Evolutionary conservation across 1,140 invertebrate genomes (phyloP).

Genomic region (Hesperophylax magnus): DNA sequence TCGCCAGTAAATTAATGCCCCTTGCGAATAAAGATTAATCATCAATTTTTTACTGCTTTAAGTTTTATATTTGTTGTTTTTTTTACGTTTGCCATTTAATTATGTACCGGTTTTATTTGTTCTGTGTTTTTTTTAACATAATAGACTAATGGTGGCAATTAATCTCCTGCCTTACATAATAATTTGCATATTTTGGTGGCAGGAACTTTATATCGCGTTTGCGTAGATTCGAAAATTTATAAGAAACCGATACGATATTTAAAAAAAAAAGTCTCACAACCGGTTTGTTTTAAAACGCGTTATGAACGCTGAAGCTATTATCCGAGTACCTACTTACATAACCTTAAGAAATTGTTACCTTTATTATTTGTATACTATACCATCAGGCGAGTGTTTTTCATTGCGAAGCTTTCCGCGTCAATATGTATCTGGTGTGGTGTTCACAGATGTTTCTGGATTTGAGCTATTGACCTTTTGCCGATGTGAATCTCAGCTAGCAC

Average conservation of each 20-base stretch:
- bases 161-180: not conserved
- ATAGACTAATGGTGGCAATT: not conserved
- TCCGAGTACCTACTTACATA: too few relatives aligned
- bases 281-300: too few relatives aligned
- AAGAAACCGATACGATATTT: too few relatives aligned
- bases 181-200: not conserved
- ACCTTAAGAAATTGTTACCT: too few relatives aligned
- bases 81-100: not conserved
- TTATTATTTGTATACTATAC: too few relatives aligned
- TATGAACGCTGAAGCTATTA: too few relatives aligned
- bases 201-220: not conserved
- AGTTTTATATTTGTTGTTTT: constrained; percentile 1
- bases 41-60: not conserved
- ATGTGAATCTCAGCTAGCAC: constrained; percentile 13
- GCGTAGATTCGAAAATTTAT: not conserved
- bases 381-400: too few relatives aligned
- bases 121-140: not conserved
- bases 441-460: constrained; percentile 10
- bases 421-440: not conserved
- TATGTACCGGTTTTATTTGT: constrained; percentile 9
- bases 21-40: constrained; percentile 36
- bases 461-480: constrained; percentile 25
- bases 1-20: constrained; percentile 8
- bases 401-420: too few relatives aligned
- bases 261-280: too few relatives aligned